Base-by-base conservation (phyloP, 2,797 vertebrate species). In the Lacerta viridis region DNA sequence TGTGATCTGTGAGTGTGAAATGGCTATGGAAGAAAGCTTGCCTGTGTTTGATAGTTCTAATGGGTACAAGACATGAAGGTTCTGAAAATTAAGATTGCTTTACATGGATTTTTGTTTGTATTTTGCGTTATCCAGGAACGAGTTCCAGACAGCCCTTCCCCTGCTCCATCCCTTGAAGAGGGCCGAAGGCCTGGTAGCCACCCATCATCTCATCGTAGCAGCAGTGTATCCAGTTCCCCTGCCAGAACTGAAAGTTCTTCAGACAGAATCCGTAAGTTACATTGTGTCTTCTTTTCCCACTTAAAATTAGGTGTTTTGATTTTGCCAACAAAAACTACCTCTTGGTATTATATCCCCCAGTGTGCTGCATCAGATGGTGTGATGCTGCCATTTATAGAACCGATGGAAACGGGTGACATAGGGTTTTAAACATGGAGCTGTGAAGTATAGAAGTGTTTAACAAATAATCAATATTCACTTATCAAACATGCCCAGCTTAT, bases 141-240 rank as follows among this genome's bases (percentile, higher is more conserved):
- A 33, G 98, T 99, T 92, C 99, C 98, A 55, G 99, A 99, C 96
- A 99, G 99, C 92, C 99, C 99, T 79, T 99, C 99, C 33, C 99
- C 99, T 88, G 98, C 98, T 64, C 99, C 99, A 33, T 99, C 99
- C 90, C 96, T 99, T 93, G 99, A 99, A 97, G 99, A 99, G 95
- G 97, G 98, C 90, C 97, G 99, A 95, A 97, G 99, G 97, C 99
- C 99, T 55, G 98, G 98, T 93, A 99, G 99, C 92, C 99, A 99
- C 94, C 98, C 98, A 0, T 99, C 99, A 11, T 99, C 99, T 41
- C 99, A 99, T 92, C 98, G 99, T 93, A 99, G 99, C 97, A 99
- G 99, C 98, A 99, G 99, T 9, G 99, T 99, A 95, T 99, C 99
- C 97, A 99, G 99, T 97, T 99, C 99, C 86, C 99, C 99, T 13